Conservation (phyloP, 2,888 invertebrate genomes). For the Clitarchus hookeri region DNA sequence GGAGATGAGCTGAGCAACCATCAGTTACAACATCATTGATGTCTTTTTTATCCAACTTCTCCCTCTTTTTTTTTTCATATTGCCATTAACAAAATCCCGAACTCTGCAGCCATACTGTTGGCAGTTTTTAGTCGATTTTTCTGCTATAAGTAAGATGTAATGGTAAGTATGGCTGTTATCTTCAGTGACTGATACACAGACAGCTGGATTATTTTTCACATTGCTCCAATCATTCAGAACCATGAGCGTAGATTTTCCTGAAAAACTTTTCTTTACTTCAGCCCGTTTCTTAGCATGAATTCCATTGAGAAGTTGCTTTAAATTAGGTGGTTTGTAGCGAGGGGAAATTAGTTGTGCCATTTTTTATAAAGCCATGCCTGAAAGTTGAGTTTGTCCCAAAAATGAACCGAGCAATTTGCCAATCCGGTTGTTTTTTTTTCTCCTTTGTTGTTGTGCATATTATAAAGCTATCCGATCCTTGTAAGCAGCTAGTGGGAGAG, state of each 20-base stretch:
- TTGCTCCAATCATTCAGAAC: too few species aligned
- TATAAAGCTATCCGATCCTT: not conserved
- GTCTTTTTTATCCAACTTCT: not conserved
- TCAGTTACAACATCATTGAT: conserved; percentile 14
- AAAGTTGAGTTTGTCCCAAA: not conserved
- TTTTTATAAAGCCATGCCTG: not conserved
- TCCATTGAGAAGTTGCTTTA: too few species aligned
- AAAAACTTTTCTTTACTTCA: too few species aligned
- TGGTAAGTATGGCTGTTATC: not conserved
- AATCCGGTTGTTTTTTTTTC: not conserved
- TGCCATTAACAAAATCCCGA: not conserved
- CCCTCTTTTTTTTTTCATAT: not conserved
- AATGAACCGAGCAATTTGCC: not conserved
- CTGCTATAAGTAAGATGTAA: not conserved
- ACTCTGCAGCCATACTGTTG: conserved; percentile 18
- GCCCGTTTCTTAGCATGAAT: too few species aligned
- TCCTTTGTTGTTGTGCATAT: not conserved
- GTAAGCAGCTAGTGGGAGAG: not conserved
- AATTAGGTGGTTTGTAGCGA: too few species aligned
- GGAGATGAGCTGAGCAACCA: conserved; percentile 23
- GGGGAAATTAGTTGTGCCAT: not conserved
- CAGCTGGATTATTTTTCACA: too few species aligned
- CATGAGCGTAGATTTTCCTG: too few species aligned
- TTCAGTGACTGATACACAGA: not conserved
- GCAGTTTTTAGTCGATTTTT: conserved; percentile 17